These are phyloP conservation scores for Chrosomus eos DNA, from an alignment of 2,797 vertebrate species.

Conservation along the genomic window DNA sequence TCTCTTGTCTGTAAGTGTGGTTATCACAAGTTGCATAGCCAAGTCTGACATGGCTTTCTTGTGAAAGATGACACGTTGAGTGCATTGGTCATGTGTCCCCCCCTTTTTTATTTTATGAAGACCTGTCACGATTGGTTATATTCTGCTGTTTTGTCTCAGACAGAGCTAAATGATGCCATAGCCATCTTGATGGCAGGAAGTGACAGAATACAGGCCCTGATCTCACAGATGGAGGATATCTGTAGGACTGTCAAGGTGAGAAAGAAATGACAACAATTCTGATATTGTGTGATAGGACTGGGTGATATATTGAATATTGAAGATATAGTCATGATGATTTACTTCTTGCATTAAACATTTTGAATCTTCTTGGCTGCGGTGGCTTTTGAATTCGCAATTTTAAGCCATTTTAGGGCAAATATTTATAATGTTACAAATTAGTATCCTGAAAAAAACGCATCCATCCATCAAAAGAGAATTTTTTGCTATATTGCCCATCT, in stretches of 20 bases:
- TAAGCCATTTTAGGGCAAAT: not conserved
- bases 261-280: constrained; percentile 33
- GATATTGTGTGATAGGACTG: not conserved
- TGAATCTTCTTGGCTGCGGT: not conserved
- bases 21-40: constrained; percentile 43
- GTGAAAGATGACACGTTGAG: constrained; percentile 51
- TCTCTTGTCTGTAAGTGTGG: constrained; percentile 52
- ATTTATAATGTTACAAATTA: not conserved
- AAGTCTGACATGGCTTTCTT: constrained; percentile 56
- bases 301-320: constrained; percentile 12
- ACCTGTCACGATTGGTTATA: constrained; percentile 12
- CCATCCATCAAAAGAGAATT: no score
- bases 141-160: constrained; percentile 70
- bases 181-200: constrained; percentile 87
- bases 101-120: not conserved
- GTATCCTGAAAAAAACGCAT: no score
- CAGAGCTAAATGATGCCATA: constrained; percentile 87
- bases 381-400: not conserved
- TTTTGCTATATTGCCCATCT: not conserved
- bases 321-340: not conserved
- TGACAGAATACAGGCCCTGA: constrained; percentile 86
- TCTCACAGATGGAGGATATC: constrained; percentile 89
- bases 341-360: not conserved
- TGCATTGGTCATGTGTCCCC: constrained; percentile 20
- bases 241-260: constrained; percentile 85